Conservation (phyloP, 2,797 vertebrate species). For the Cercopithecus petaurista region DNA sequence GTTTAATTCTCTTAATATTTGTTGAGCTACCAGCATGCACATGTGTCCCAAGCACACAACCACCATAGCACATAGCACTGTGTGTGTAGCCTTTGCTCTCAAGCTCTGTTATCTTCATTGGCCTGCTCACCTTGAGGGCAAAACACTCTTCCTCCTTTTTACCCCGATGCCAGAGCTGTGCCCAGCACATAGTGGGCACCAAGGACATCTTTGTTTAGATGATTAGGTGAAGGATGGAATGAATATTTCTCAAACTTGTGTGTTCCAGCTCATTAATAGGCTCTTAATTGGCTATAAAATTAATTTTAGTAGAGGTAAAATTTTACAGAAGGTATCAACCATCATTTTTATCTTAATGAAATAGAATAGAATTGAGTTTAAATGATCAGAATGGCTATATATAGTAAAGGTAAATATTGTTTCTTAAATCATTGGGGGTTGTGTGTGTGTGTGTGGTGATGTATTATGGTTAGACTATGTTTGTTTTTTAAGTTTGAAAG, state of each 20-base stretch:
- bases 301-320: background rate
- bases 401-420: background rate
- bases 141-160: background rate
- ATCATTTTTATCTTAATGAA: background rate
- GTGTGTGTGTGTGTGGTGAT: background rate
- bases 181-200: background rate
- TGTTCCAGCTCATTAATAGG: background rate
- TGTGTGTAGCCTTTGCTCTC: background rate
- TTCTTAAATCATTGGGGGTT: background rate
- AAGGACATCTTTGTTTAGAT: background rate
- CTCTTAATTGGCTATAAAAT: background rate
- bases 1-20: background rate
- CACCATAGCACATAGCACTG: fast-evolving
- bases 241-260: background rate
- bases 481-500: background rate
- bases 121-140: background rate
- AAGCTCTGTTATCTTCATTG: background rate
- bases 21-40: background rate
- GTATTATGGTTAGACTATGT: background rate
- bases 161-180: background rate
- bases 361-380: background rate
- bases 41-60: background rate
- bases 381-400: background rate
- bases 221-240: background rate
- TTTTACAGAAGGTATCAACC: background rate